A percentile compares a stretch with the other conserved stretches of the same genome.
Evolutionary conservation across 2,797 vertebrate species (phyloP).

Genomic region (Sebastes jordani): DNA sequence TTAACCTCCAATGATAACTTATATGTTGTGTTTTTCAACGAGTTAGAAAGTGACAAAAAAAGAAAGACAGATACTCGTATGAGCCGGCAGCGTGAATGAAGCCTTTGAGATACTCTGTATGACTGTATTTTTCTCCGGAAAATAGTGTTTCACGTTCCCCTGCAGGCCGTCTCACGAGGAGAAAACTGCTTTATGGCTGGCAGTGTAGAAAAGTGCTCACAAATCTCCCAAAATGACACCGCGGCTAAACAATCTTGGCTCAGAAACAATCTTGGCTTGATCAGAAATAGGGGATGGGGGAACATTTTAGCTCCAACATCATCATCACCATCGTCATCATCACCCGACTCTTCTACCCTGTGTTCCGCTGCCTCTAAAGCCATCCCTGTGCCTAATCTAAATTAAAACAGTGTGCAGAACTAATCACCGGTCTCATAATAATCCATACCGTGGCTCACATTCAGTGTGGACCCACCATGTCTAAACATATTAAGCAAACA

Average conservation of each 20-base stretch:
- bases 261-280: conserved; percentile 23
- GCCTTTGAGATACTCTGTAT: conserved; percentile 4
- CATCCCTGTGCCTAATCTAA: conserved; percentile 11
- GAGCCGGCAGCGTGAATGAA: conserved; percentile 22
- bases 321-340: neutral
- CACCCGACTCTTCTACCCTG: neutral
- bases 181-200: conserved; percentile 41
- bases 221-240: conserved; percentile 43
- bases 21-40: neutral
- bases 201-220: conserved; percentile 20
- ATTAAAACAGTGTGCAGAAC: conserved; percentile 28
- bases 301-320: neutral
- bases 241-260: conserved; percentile 32
- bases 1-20: neutral
- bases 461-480: conserved; percentile 24
- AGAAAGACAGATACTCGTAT: neutral
- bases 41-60: conserved; percentile 1
- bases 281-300: conserved; percentile 8
- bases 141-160: conserved; percentile 35
- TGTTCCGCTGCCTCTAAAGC: conserved; percentile 2
- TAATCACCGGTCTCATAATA: conserved; percentile 37
- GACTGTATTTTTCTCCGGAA: conserved; percentile 29
- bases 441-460: conserved; percentile 13
- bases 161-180: conserved; percentile 27
- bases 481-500: conserved; percentile 60